Evolutionary conservation across 2,888 invertebrate species (phyloP).

Genomic region (Ennomos erosarius): DNA sequence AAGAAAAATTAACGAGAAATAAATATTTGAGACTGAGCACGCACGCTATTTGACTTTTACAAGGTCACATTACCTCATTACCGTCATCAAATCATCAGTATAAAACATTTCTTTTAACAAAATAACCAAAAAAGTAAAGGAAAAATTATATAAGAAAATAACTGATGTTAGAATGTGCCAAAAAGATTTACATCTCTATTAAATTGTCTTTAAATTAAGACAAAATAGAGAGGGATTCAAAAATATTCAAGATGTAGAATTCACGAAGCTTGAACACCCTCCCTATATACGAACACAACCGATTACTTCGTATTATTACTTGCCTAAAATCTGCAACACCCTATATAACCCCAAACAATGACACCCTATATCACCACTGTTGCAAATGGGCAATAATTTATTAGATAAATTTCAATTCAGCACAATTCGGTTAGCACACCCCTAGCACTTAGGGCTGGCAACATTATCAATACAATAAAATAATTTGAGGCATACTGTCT

Average conservation of each 20-base stretch:
- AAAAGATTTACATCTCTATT: too few species aligned
- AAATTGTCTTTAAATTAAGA: too few species aligned
- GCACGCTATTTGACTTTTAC: too few species aligned
- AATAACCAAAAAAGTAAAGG: too few species aligned
- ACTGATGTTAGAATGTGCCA: too few species aligned
- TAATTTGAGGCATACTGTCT: constrained; percentile 42
- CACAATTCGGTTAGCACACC: constrained; percentile 64
- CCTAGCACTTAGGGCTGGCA: constrained; percentile 41
- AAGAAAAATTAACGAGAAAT: too few species aligned
- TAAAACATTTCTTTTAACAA: too few species aligned
- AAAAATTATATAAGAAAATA: too few species aligned
- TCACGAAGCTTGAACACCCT: not conserved
- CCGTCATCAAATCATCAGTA: too few species aligned
- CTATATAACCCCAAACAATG: constrained; percentile 39
- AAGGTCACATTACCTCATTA: too few species aligned
- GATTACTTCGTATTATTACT: constrained; percentile 21
- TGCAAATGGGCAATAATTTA: constrained; percentile 74
- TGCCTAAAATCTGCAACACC: constrained; percentile 22
- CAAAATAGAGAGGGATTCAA: not conserved
- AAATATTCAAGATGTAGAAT: not conserved
- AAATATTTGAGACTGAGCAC: too few species aligned
- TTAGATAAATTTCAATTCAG: constrained; percentile 70
- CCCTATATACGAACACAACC: constrained; percentile 5
- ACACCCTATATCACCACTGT: constrained; percentile 39
- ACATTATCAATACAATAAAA: constrained; percentile 51